These are phyloP conservation scores for Pedetes capensis DNA, from an alignment of 2,113 vertebrate species.

Conservation along the genomic window DNA sequence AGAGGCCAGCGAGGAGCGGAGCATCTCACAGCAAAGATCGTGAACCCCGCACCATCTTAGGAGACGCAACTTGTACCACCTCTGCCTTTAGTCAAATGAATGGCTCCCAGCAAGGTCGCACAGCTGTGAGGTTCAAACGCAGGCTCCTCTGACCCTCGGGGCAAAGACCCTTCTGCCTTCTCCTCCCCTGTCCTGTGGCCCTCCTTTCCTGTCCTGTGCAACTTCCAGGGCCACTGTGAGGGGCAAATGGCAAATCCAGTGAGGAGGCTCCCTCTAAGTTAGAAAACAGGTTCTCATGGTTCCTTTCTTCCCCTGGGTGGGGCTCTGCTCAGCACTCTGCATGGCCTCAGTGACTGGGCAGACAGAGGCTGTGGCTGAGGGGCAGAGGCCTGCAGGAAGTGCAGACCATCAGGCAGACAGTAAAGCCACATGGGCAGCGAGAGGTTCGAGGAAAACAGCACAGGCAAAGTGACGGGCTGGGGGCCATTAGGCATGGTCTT, in stretches of 20 bases:
- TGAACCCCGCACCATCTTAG: too few relatives aligned
- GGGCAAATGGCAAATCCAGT: accelerated
- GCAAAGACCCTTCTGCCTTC: neutral
- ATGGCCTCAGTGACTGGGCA: too few relatives aligned
- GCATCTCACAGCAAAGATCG: too few relatives aligned
- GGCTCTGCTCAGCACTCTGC: neutral
- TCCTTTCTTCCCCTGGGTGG: neutral
- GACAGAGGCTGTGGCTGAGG: accelerated
- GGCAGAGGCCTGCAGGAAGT: neutral
- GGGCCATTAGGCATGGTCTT: neutral
- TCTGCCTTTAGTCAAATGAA: neutral
- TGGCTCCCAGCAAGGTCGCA: neutral
- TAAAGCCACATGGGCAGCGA: accelerated
- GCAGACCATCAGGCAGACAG: neutral
- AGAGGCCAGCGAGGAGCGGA: neutral
- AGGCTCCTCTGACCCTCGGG: neutral
- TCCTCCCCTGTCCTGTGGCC: neutral
- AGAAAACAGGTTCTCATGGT: neutral
- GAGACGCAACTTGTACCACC: too few relatives aligned
- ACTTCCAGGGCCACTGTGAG: neutral
- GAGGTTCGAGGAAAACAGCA: too few relatives aligned
- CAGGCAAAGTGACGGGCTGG: too few relatives aligned
- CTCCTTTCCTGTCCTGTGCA: neutral
- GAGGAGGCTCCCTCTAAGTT: accelerated
- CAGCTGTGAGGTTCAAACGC: neutral